phyloP scores from a whole-genome alignment of 2,888 invertebrate species.

The Chelonus formosanus region DNA sequence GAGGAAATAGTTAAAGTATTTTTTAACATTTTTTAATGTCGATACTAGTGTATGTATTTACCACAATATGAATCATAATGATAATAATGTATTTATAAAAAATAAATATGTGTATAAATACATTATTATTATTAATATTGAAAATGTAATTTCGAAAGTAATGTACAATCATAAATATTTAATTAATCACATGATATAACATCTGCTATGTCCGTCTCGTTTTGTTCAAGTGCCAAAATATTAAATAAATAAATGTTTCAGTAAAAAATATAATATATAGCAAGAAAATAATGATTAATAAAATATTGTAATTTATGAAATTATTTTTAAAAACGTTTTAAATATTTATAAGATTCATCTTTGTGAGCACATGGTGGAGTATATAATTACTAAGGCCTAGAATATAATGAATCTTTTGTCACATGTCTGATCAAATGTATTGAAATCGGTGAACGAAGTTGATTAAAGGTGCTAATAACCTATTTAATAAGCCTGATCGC shows the following conservation, averaged over 20 bases:
- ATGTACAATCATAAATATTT: slow-evolving; percentile 23
- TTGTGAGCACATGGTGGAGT: slow-evolving; percentile 26
- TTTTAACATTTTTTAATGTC: not conserved
- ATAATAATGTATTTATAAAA: no score
- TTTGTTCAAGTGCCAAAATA: slow-evolving; percentile 36
- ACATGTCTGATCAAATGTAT: slow-evolving; percentile 29
- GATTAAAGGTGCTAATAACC: slow-evolving; percentile 60
- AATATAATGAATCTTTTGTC: slow-evolving; percentile 28
- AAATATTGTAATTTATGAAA: not conserved
- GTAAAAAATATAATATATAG: slow-evolving; percentile 5
- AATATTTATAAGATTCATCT: not conserved
- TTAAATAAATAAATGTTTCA: slow-evolving; percentile 13
- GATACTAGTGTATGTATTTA: no score
- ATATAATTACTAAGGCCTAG: slow-evolving; percentile 26
- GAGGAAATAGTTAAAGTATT: slow-evolving; percentile 12
- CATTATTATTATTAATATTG: no score
- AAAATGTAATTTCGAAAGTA: slow-evolving; percentile 25
- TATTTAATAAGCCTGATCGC: slow-evolving; percentile 51
- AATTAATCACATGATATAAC: slow-evolving; percentile 6
- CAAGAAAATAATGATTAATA: slow-evolving; percentile 5
- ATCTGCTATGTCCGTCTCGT: slow-evolving; percentile 13
- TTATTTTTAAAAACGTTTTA: slow-evolving; percentile 7
- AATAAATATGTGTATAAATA: no score
- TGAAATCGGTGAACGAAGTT: slow-evolving; percentile 47
- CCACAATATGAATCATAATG: not conserved